These are phyloP conservation scores for Tympanoctomys barrerae DNA, from an alignment of 2,797 vertebrate genomes.

Conservation along the genomic window DNA sequence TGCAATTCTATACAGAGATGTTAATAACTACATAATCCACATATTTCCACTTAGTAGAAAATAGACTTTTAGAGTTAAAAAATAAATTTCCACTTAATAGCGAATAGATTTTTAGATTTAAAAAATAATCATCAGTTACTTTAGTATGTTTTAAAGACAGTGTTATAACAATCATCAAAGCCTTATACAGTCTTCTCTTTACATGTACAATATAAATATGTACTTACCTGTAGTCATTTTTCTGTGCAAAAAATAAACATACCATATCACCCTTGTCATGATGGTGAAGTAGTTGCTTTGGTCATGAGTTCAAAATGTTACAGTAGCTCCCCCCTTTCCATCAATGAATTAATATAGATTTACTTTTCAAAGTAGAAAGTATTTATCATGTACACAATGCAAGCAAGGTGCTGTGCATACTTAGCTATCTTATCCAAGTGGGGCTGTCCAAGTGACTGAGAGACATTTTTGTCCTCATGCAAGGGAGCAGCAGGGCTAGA, in stretches of 20 bases:
- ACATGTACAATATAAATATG: neutral
- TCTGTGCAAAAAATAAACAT: neutral
- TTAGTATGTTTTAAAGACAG: neutral
- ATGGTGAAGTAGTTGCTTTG: neutral
- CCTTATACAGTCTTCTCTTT: neutral
- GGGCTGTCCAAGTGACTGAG: neutral
- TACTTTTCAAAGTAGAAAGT: neutral
- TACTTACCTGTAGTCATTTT: neutral
- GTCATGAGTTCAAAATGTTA: neutral
- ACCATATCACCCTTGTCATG: neutral
- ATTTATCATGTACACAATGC: neutral
- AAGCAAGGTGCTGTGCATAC: neutral
- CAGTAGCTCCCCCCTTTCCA: neutral
- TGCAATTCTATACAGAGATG: neutral
- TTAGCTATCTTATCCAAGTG: neutral
- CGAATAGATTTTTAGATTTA: constrained; percentile 5
- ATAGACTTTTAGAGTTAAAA: constrained; percentile 2
- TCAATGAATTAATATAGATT: neutral
- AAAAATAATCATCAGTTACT: neutral
- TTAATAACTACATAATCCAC: constrained; percentile 35
- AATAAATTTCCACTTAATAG: constrained; percentile 1
- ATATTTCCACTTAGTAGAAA: constrained; percentile 24
- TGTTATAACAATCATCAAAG: neutral
- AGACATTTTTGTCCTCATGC: neutral
- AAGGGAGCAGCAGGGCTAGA: neutral